Conservation (phyloP, 2,113 vertebrate species). For the Dromiciops gliroides region DNA sequence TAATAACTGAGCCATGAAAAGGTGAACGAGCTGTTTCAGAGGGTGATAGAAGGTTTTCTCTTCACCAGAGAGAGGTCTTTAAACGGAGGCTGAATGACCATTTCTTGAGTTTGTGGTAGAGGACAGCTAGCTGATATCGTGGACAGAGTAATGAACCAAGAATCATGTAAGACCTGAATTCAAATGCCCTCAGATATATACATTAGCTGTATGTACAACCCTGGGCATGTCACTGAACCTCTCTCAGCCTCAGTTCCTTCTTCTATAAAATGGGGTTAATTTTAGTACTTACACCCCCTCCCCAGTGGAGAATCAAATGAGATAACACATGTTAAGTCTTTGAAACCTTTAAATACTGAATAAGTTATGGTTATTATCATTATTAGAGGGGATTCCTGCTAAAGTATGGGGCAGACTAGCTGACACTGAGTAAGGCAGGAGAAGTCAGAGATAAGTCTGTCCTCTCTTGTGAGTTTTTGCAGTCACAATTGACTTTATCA, state of each 20-base stretch:
- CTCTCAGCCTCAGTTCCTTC: not conserved
- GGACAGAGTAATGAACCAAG: not conserved
- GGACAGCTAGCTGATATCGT: not conserved
- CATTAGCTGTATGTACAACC: not conserved
- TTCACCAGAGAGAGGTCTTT: not conserved
- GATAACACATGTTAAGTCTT: not conserved
- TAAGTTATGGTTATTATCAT: not conserved
- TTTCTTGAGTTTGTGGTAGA: not conserved
- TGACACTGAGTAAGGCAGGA: not conserved
- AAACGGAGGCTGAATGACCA: not conserved
- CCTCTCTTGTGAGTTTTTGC: too few relatives aligned
- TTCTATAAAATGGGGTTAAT: not conserved
- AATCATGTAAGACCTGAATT: not conserved
- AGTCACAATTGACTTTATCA: not conserved
- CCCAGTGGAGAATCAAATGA: not conserved
- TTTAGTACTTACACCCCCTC: not conserved
- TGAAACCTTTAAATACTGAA: not conserved
- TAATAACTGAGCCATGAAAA: not conserved
- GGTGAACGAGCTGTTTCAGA: not conserved
- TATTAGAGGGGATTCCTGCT: not conserved
- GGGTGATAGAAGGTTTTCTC: not conserved
- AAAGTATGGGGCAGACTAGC: not conserved
- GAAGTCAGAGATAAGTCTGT: not conserved
- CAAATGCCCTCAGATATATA: too few relatives aligned
- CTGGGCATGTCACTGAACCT: not conserved